phyloP scores from a whole-genome alignment of 2,113 vertebrate species.

The Seriola quinqueradiata region DNA sequence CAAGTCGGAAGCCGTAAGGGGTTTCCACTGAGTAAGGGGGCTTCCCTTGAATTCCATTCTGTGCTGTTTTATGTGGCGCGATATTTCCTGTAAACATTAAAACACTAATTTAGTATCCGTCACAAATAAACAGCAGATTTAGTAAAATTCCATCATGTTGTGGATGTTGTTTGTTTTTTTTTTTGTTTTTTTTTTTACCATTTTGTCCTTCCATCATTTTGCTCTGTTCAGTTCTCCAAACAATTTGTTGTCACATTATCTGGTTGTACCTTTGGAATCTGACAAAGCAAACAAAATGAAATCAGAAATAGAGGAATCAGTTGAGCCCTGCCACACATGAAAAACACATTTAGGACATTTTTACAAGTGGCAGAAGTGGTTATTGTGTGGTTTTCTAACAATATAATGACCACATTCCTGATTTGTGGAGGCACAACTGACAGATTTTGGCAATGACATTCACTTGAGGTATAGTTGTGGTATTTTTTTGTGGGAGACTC shows the following conservation, averaged over 20 bases:
- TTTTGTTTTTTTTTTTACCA: conserved; percentile 82
- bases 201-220: conserved; percentile 88
- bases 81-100: conserved; percentile 81
- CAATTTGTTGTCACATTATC: conserved; percentile 60
- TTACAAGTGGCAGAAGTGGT: conserved; percentile 39
- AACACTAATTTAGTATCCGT: conserved; percentile 5
- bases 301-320: not conserved
- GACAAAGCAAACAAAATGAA: conserved; percentile 30
- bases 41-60: conserved; percentile 84
- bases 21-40: conserved; percentile 95
- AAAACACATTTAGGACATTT: conserved; percentile 14
- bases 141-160: not conserved
- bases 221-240: conserved; percentile 17
- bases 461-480: conserved; percentile 43
- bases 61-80: conserved; percentile 70
- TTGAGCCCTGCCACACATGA: conserved; percentile 4
- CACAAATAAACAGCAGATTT: not conserved
- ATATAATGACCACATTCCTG: conserved; percentile 31
- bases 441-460: conserved; percentile 16
- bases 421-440: conserved; percentile 4
- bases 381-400: conserved; percentile 17
- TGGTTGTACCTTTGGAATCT: conserved; percentile 53
- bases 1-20: conserved; percentile 93
- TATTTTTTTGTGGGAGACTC: conserved; percentile 17
- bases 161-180: not conserved